These are phyloP conservation scores for Amitus sp. DNA, from an alignment of 2,888 invertebrate species.

Conservation along the genomic window DNA sequence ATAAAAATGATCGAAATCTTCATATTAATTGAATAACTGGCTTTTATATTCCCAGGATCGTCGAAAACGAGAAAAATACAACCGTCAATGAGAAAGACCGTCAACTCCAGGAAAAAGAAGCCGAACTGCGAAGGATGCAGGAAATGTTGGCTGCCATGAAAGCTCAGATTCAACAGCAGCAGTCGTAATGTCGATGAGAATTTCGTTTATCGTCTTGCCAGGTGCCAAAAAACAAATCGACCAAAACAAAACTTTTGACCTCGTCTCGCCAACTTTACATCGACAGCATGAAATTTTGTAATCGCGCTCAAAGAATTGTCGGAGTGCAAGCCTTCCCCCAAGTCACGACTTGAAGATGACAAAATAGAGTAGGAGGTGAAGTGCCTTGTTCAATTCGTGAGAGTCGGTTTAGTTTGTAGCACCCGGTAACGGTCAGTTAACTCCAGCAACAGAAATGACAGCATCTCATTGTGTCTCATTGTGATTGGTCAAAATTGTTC, in stretches of 20 bases:
- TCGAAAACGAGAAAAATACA: conserved; percentile 56
- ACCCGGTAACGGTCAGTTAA: conserved; percentile 1
- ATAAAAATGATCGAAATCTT: too few species aligned
- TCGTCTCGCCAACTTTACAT: not conserved
- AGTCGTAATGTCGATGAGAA: conserved; percentile 50
- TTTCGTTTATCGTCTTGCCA: conserved; percentile 43
- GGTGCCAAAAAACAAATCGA: conserved; percentile 51
- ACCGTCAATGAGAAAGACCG: conserved; percentile 78
- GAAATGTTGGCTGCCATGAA: conserved; percentile 97
- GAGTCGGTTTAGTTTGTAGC: not conserved
- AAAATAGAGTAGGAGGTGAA: not conserved
- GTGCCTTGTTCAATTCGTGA: not conserved
- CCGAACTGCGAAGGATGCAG: conserved; percentile 93
- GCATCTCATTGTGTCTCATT: too few species aligned
- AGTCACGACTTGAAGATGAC: not conserved
- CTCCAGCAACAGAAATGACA: too few species aligned
- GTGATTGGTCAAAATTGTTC: too few species aligned
- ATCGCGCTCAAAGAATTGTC: not conserved
- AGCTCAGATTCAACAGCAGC: conserved; percentile 86
- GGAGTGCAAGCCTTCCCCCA: not conserved
- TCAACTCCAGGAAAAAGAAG: conserved; percentile 90
- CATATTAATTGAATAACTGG: too few species aligned
- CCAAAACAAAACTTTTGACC: not conserved
- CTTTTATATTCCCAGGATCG: conserved; percentile 44
- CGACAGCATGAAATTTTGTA: not conserved